phyloP scores from a whole-genome alignment of 2,888 invertebrate genomes.

The Seira musarum region DNA sequence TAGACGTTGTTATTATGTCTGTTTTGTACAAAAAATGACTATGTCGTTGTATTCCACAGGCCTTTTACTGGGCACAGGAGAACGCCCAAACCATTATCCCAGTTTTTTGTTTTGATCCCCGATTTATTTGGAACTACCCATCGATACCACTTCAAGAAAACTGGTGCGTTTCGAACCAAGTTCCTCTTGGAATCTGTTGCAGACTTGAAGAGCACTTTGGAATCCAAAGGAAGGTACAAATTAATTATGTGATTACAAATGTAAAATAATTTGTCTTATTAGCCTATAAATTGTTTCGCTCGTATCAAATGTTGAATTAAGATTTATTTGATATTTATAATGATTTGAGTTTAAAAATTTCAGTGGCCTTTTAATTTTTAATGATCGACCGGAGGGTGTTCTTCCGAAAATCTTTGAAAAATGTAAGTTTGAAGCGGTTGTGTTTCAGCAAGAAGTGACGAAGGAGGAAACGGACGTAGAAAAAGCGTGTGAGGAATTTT shows the following conservation, averaged over 20 bases:
- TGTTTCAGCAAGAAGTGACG: constrained; percentile 65
- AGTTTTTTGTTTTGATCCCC: constrained; percentile 67
- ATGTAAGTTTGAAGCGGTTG: constrained; percentile 70
- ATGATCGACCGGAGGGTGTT: constrained; percentile 71
- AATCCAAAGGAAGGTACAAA: constrained; percentile 56
- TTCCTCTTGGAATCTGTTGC: constrained; percentile 63
- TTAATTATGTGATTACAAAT: neutral
- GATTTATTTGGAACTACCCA: constrained; percentile 63
- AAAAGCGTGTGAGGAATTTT: constrained; percentile 44
- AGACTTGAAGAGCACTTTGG: constrained; percentile 56
- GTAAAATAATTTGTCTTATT: neutral
- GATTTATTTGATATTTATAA: neutral
- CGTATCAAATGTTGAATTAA: neutral
- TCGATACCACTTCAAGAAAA: constrained; percentile 65
- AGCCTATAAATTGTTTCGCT: neutral
- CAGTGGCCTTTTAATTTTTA: constrained; percentile 71
- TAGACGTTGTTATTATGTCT: neutral
- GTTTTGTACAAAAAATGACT: neutral
- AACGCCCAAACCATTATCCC: constrained; percentile 63
- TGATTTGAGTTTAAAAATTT: neutral
- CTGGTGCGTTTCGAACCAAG: constrained; percentile 62
- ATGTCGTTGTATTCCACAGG: constrained; percentile 30
- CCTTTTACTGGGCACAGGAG: constrained; percentile 58
- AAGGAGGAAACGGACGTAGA: constrained; percentile 67
- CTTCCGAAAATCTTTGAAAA: constrained; percentile 70